Percentiles rank a stretch among this genome's conserved stretches.
These are phyloP conservation scores for Aspidiotus rigidus DNA, from an alignment of 2,888 invertebrate genomes.

Conservation along the genomic window DNA sequence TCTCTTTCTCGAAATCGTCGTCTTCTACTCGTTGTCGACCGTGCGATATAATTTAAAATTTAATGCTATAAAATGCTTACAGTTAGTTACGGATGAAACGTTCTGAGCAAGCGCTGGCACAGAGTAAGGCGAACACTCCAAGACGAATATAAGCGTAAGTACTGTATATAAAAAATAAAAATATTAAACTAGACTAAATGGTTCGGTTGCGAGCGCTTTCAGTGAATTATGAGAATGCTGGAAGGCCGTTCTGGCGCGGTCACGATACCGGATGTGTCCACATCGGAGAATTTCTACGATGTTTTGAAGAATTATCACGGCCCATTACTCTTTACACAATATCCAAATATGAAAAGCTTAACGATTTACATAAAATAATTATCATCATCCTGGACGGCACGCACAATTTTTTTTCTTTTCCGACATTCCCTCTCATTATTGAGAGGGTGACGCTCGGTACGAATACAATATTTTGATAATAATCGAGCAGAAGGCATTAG, in stretches of 20 bases:
- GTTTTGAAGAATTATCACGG: constrained; percentile 15
- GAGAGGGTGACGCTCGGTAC: too few relatives aligned
- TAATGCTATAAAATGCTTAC: constrained; percentile 2
- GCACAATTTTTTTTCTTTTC: neutral
- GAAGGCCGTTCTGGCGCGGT: constrained; percentile 29
- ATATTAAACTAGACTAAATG: constrained; percentile 24
- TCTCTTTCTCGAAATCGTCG: too few relatives aligned
- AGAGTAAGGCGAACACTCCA: neutral
- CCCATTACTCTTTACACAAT: constrained; percentile 18
- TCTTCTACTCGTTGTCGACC: neutral
- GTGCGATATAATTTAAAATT: constrained; percentile 4
- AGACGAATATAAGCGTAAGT: constrained; percentile 10
- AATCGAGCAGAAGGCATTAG: constrained; percentile 16
- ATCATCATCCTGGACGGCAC: too few relatives aligned
- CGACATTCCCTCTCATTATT: too few relatives aligned
- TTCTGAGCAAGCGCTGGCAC: neutral
- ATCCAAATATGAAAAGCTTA: neutral
- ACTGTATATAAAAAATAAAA: neutral
- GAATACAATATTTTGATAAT: neutral
- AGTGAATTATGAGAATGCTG: constrained; percentile 31
- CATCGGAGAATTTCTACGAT: constrained; percentile 20
- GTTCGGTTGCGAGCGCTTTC: constrained; percentile 22
- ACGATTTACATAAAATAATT: neutral
- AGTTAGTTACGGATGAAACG: constrained; percentile 3
- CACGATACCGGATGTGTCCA: constrained; percentile 33